Percentiles rank a stretch among this genome's conserved stretches.
phyloP scores from a whole-genome alignment of 2,888 invertebrate genomes.

The Cordilura impudica region DNA sequence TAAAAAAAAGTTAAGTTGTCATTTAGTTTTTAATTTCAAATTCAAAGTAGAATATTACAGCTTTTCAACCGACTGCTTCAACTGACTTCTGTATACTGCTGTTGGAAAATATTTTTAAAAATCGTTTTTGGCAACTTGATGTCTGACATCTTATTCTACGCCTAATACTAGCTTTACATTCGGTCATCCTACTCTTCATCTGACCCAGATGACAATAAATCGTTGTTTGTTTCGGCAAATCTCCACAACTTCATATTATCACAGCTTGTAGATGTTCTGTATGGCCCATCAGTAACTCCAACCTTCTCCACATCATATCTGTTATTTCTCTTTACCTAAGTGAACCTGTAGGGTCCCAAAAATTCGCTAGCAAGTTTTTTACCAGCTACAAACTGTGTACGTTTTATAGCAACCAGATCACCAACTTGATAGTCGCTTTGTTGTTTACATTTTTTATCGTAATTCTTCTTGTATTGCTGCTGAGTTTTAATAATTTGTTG shows the following conservation, averaged over 20 bases:
- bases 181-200: conserved; percentile 56
- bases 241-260: conserved; percentile 60
- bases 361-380: conserved; percentile 45
- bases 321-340: conserved; percentile 45
- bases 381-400: conserved; percentile 49
- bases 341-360: conserved; percentile 45
- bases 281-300: conserved; percentile 44
- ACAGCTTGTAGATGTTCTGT: conserved; percentile 43
- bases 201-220: conserved; percentile 47
- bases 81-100: too few species aligned
- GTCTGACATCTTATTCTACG: too few species aligned
- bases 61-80: too few species aligned
- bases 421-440: too few species aligned
- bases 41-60: too few species aligned
- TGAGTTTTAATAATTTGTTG: conserved; percentile 49
- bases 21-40: too few species aligned
- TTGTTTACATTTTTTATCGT: conserved; percentile 55
- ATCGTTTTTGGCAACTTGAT: too few species aligned
- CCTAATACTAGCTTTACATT: conserved; percentile 47
- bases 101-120: too few species aligned
- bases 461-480: conserved; percentile 45
- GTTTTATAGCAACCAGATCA: conserved; percentile 48
- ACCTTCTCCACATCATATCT: conserved; percentile 47
- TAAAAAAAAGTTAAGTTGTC: too few species aligned
- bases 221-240: conserved; percentile 37